Evolutionary conservation across 2,797 vertebrate genomes (phyloP).

Genomic region (Oophaga sylvatica): DNA sequence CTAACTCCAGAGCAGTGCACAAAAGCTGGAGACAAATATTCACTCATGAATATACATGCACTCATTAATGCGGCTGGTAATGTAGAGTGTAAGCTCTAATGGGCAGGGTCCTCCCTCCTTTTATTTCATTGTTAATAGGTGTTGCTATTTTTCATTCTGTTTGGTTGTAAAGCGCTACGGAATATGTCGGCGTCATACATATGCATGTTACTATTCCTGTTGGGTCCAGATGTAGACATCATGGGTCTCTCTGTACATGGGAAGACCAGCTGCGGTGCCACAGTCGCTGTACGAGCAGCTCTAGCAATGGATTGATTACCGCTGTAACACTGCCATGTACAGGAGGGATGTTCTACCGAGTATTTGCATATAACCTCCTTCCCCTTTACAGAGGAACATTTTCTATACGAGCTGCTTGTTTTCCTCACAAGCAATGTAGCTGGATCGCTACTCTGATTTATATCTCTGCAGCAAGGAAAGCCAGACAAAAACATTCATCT

Average conservation of each 20-base stretch:
- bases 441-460: constrained; percentile 58
- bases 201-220: neutral
- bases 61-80: constrained; percentile 17
- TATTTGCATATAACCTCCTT: constrained; percentile 62
- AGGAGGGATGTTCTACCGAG: constrained; percentile 31
- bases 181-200: neutral
- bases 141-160: neutral
- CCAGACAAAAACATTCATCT: constrained; percentile 61
- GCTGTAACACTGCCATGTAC: constrained; percentile 51
- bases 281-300: neutral
- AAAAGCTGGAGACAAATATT: constrained; percentile 17
- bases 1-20: constrained; percentile 47
- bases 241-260: neutral
- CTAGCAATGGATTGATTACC: constrained; percentile 42
- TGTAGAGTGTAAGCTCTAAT: constrained; percentile 19
- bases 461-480: constrained; percentile 61
- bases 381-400: constrained; percentile 58
- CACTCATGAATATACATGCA: constrained; percentile 2
- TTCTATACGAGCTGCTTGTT: constrained; percentile 50
- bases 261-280: neutral
- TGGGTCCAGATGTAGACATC: neutral
- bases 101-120: constrained; percentile 11
- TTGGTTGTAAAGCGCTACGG: neutral
- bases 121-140: neutral
- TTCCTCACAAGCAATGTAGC: constrained; percentile 53